These are phyloP conservation scores for Agrotis puta DNA, from an alignment of 2,888 invertebrate species.

Conservation along the genomic window DNA sequence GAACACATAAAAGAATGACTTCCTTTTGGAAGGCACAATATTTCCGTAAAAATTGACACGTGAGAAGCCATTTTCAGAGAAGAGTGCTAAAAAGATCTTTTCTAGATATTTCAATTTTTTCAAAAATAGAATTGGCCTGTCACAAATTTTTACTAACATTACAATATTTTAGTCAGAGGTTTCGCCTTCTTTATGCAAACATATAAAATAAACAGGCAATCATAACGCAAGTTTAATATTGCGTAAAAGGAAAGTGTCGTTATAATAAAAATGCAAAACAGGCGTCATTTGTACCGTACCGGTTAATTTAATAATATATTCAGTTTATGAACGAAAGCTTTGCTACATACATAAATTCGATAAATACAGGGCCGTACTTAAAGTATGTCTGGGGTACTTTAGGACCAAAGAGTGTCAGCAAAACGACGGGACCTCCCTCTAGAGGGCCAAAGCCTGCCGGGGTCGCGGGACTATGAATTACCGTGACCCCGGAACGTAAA, in stretches of 20 bases:
- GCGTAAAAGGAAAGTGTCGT: constrained; percentile 65
- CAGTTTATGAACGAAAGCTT: constrained; percentile 7
- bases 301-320: constrained; percentile 34
- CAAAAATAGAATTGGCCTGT: neutral
- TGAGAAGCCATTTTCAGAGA: neutral
- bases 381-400: too few relatives aligned
- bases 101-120: too few relatives aligned
- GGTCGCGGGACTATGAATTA: too few relatives aligned
- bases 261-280: constrained; percentile 78
- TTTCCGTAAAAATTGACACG: neutral
- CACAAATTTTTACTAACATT: neutral
- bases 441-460: too few relatives aligned
- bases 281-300: constrained; percentile 29
- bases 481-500: too few relatives aligned
- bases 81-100: neutral
- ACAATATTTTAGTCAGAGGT: neutral
- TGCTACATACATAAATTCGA: constrained; percentile 14
- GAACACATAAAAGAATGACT: neutral
- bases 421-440: too few relatives aligned
- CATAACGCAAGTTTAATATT: constrained; percentile 36
- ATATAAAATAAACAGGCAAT: constrained; percentile 34
- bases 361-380: constrained; percentile 12
- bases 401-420: too few relatives aligned
- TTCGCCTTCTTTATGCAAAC: neutral
- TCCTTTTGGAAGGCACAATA: neutral